Evolutionary conservation across 2,888 invertebrate genomes (phyloP), one percentile per base, ranked within the genome.

Genomic region (Tachina lurida): DNA sequence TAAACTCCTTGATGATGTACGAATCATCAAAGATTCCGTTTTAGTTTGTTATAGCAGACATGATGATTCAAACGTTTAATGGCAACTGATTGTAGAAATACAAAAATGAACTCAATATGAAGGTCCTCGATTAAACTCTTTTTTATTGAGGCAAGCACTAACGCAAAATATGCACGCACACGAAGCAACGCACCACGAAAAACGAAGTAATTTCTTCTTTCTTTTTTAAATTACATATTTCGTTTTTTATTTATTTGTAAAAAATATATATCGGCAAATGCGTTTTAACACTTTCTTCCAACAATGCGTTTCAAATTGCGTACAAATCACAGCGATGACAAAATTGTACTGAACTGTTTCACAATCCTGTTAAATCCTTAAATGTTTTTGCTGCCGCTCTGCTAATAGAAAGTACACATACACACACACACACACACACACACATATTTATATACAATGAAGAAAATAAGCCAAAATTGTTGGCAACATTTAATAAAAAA

Each of bases 311-410:
- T 67, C 68, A 19, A 77, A 83, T 73, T 84, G 84, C 88, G 90
- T 89, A 90, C 88, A 89, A 91, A 90, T 90, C 91, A 89, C 88
- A 84, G 88, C 89, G 87, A 89, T 88, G 88, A 88, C 90, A 89
- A 90, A 89, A 76, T 87, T 73, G 85, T 77, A 91, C 91, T 91
- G 90, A 91, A 89, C 89, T 85, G 87, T 88, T 88, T 87, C 85
- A 74, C 87, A 79, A 88, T 90, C 88, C 88, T 88, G 88, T 88
- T 88, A 87, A 88, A 89, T 89, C 89, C 90, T 91, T 90, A 89
- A 90, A 88, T 88, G 89, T 88, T 88, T 76, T 81, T 81, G 79
- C 78, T 76, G 73, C 74, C 82, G 80, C 84, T 87, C 49, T 49
- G 47, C 49, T 49, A 67, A 67, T 49, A 67, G 10, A 49, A 49